Evolutionary conservation across 2,888 invertebrate species (phyloP).

Genomic region (Archips xylosteana): DNA sequence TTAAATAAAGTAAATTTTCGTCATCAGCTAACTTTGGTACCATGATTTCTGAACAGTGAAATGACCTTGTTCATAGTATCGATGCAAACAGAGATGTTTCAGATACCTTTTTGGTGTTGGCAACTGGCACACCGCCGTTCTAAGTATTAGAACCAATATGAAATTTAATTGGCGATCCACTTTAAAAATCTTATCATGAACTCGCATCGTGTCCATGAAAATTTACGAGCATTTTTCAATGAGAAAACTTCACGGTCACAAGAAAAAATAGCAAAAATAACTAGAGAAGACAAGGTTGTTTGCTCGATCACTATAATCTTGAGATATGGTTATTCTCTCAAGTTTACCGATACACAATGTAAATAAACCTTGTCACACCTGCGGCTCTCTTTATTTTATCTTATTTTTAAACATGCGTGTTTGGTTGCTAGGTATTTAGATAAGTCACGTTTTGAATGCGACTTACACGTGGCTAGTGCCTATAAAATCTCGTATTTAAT

Average conservation of each 20-base stretch:
- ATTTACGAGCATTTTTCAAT: neutral
- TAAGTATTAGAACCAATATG: neutral
- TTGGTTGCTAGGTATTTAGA: slow-evolving; percentile 25
- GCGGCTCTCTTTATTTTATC: slow-evolving; percentile 29
- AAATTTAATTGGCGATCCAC: slow-evolving; percentile 11
- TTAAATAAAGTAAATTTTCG: no score
- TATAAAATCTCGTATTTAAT: slow-evolving; percentile 5
- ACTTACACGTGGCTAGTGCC: slow-evolving; percentile 23
- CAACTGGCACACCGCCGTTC: neutral
- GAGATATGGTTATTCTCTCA: slow-evolving; percentile 15
- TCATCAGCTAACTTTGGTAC: neutral
- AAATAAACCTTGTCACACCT: slow-evolving; percentile 29
- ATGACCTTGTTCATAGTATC: neutral
- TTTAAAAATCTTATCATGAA: slow-evolving; percentile 12
- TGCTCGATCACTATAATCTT: slow-evolving; percentile 21
- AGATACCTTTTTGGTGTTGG: neutral
- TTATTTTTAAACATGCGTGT: slow-evolving; percentile 30
- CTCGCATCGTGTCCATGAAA: slow-evolving; percentile 6
- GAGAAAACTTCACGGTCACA: neutral
- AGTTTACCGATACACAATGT: slow-evolving; percentile 7
- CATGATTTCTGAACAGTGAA: neutral
- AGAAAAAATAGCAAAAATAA: slow-evolving; percentile 6
- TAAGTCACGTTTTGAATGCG: slow-evolving; percentile 38
- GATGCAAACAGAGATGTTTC: neutral
- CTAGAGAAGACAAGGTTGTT: slow-evolving; percentile 5